Base-by-base conservation (phyloP, 2,888 invertebrate species). In the Graphium colonna region DNA sequence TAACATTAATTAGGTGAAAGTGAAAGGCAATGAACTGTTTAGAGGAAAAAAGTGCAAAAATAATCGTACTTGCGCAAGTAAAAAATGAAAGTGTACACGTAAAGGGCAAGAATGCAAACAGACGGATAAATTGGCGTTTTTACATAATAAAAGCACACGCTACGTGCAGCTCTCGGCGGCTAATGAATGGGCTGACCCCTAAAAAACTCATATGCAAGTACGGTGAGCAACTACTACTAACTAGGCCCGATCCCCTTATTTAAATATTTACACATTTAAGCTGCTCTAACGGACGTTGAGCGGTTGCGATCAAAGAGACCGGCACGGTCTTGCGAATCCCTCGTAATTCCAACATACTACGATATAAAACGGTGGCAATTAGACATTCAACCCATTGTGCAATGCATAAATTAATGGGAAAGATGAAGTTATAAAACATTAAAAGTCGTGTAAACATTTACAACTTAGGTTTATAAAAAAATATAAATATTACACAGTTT, bases 1-100 rank as follows among this genome's bases (percentile, higher is more conserved):
- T 57, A 66, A 64, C 66, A 65, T 60, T 76, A 75, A 75, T 74
- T 73, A 79, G 77, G 82, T 73, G 84, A 86, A 86, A 86, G 85
- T 77, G 64, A 67, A 40, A 65, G 59, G 63, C 66, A 62, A 64
- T 69, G 63, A 62, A 70, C 41, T 71, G 71, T 67, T 68, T 58
- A 68, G 64, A 55, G 51, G 63, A 68, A 36, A 36, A 36, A 10
- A 36, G 36, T 1, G n/a, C 2, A 36, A 12, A 36, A 36, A 13
- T n/a, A 1, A 36, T 36, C 12, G 12, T 12, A 12, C n/a, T 40
- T 16, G 40, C 33, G n/a, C 33, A 15, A 33, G 58, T 63, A 67
- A 68, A 67, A 67, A 68, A 54, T 52, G 55, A 50, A 48, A 5
- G 21, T 5, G 63, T 48, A 64, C 76, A 80, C 79, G 82, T 73